Percentiles rank a stretch among this genome's conserved stretches.
Evolutionary conservation across 2,888 invertebrate genomes (phyloP).

Genomic region (Ormyrus labotus): DNA sequence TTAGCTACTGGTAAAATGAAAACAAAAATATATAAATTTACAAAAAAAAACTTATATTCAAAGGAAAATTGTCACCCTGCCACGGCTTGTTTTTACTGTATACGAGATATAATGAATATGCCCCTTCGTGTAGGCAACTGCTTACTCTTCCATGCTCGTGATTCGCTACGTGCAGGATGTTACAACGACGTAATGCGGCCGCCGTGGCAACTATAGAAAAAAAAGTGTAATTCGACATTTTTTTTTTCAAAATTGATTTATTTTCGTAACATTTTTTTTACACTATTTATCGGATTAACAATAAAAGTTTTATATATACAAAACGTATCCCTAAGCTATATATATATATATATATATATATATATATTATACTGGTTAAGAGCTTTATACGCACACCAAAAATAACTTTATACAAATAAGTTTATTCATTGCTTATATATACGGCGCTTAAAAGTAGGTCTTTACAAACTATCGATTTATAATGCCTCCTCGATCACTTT

Average conservation of each 20-base stretch:
- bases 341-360: constrained; percentile 23
- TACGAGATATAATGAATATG: too few relatives aligned
- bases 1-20: too few relatives aligned
- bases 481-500: neutral
- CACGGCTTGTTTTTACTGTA: too few relatives aligned
- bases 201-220: too few relatives aligned
- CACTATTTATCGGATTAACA: neutral
- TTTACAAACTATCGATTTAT: neutral
- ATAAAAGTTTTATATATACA: constrained; percentile 28
- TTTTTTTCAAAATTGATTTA: neutral
- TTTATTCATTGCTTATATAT: neutral
- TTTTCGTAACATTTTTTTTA: constrained; percentile 19
- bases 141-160: too few relatives aligned
- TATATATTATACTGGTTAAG: constrained; percentile 1
- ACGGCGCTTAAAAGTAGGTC: neutral
- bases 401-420: neutral
- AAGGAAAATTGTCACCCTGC: too few relatives aligned
- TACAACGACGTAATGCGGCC: too few relatives aligned
- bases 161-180: too few relatives aligned
- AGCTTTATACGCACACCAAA: neutral
- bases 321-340: constrained; percentile 6
- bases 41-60: too few relatives aligned
- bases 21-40: too few relatives aligned
- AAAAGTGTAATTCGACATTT: too few relatives aligned
- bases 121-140: too few relatives aligned